These are phyloP conservation scores for Ostrea denselamellosa DNA, from an alignment of 1,140 invertebrate species.

Conservation along the genomic window DNA sequence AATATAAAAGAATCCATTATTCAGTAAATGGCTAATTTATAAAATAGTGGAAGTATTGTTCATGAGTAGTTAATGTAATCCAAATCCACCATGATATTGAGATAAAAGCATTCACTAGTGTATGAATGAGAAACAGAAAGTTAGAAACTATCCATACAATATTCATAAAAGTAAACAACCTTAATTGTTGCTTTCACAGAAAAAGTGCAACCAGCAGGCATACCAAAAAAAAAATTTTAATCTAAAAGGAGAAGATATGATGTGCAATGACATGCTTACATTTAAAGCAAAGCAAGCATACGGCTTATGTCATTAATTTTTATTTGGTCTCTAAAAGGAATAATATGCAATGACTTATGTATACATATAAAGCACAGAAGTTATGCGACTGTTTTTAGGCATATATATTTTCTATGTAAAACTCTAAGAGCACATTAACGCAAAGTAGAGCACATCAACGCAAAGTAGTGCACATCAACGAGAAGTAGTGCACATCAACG, in stretches of 20 bases:
- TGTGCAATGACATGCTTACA: constrained; percentile 25
- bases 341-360: too few species aligned
- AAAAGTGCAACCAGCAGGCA: constrained; percentile 7
- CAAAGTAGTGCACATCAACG: too few species aligned
- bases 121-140: too few species aligned
- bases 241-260: constrained; percentile 1
- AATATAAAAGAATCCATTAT: neutral
- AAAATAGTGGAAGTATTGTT: too few species aligned
- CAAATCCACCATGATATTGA: too few species aligned
- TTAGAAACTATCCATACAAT: too few species aligned
- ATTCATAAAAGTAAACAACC: neutral
- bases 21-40: too few species aligned
- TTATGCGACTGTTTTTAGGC: neutral
- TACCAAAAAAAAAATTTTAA: neutral
- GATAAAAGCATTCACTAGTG: too few species aligned
- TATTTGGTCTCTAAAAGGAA: neutral
- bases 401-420: constrained; percentile 21
- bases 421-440: neutral
- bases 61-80: too few species aligned
- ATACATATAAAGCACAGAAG: constrained; percentile 21
- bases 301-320: neutral
- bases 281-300: constrained; percentile 20
- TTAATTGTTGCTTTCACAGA: neutral
- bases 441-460: too few species aligned
- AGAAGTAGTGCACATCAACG: too few species aligned